These are phyloP conservation scores for Scaptomyza graminum DNA, from an alignment of 1,140 invertebrate species.

Conservation along the genomic window DNA sequence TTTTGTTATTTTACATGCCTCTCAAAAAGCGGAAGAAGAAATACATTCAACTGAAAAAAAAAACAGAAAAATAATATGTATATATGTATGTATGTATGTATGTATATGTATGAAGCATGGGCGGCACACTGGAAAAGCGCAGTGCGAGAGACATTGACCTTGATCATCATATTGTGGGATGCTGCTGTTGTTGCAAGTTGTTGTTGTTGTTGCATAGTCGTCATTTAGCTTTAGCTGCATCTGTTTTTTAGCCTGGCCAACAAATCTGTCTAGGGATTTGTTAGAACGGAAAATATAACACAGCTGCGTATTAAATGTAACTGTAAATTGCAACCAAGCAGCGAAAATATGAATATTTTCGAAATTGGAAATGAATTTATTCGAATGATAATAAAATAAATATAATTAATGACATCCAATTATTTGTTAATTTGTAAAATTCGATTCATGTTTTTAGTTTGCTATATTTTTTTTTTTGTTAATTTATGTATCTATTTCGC, in stretches of 20 bases:
- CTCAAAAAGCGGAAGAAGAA: constrained; percentile 57
- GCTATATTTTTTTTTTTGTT: constrained; percentile 8
- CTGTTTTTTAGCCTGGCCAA: not conserved
- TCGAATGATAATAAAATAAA: no score
- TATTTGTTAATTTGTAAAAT: no score
- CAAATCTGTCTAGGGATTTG: constrained; percentile 32
- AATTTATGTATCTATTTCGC: constrained; percentile 22
- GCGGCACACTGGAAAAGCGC: constrained; percentile 47
- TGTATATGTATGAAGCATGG: constrained; percentile 10
- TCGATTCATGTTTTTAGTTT: no score
- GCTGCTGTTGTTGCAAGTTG: constrained; percentile 33
- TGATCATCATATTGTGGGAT: constrained; percentile 60
- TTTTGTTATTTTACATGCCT: constrained; percentile 69
- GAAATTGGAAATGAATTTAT: no score
- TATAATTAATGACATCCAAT: no score
- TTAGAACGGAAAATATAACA: constrained; percentile 6
- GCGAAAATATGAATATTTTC: no score
- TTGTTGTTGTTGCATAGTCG: constrained; percentile 29
- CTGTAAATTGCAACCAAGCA: constrained; percentile 5
- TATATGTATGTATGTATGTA: not conserved
- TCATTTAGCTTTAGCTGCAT: constrained; percentile 16
- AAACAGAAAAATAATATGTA: not conserved
- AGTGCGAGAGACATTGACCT: constrained; percentile 77
- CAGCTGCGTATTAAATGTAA: constrained; percentile 34
- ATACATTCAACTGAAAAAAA: constrained; percentile 48